These are phyloP conservation scores for Ectemnius continuus DNA, from an alignment of 2,888 invertebrate genomes.

Conservation along the genomic window DNA sequence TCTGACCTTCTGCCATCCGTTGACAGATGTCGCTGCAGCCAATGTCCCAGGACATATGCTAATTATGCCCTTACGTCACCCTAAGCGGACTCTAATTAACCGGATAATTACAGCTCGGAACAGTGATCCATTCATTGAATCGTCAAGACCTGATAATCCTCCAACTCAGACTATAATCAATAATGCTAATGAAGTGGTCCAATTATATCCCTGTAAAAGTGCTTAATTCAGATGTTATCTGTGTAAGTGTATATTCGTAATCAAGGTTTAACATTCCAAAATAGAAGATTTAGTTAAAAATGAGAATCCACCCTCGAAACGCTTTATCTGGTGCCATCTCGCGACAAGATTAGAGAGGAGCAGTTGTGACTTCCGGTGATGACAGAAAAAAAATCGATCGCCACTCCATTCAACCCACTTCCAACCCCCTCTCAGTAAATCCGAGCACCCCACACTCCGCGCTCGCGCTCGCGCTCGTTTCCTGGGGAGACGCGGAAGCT, in stretches of 20 bases:
- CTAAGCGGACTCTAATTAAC: slow-evolving; percentile 26
- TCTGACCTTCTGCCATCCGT: slow-evolving; percentile 59
- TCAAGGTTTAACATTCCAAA: too few species aligned
- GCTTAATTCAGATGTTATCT: too few species aligned
- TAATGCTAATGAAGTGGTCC: too few species aligned
- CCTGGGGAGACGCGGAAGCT: slow-evolving; percentile 63
- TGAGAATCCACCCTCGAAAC: slow-evolving; percentile 24
- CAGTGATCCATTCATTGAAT: slow-evolving; percentile 37
- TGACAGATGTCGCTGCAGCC: slow-evolving; percentile 70
- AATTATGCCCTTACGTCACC: slow-evolving; percentile 43
- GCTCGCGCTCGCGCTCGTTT: slow-evolving; percentile 52
- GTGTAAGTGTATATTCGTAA: too few species aligned
- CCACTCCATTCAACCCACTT: slow-evolving; percentile 51
- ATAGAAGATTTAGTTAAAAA: not conserved
- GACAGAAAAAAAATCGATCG: slow-evolving; percentile 65
- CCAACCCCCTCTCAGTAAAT: slow-evolving; percentile 43
- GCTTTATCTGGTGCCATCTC: slow-evolving; percentile 68
- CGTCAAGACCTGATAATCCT: too few species aligned
- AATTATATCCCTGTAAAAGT: too few species aligned
- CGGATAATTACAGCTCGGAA: slow-evolving; percentile 38
- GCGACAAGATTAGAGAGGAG: slow-evolving; percentile 53
- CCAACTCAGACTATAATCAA: too few species aligned
- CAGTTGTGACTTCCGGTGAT: slow-evolving; percentile 56
- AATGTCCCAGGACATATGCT: slow-evolving; percentile 47
- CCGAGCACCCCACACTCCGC: slow-evolving; percentile 51